Base-by-base conservation (phyloP, 2,113 vertebrate genomes). In the Trogon surrucura region DNA sequence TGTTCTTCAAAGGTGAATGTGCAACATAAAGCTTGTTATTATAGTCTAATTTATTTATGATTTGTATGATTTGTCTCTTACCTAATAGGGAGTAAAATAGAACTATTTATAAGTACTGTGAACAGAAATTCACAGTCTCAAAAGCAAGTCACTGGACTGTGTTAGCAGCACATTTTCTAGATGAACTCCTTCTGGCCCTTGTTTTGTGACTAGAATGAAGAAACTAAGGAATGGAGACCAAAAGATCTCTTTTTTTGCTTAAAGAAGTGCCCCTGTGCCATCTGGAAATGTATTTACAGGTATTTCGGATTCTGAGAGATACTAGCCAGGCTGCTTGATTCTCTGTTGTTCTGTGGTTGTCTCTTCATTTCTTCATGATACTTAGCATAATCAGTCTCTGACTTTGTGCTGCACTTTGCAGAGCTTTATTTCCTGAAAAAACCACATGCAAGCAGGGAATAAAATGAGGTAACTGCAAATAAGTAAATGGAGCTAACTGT, bases 181-280 rank as follows among this genome's bases (percentile, higher is more conserved):
- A 57, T 72, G 61, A 95, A 57, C 51, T 87, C 57, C 34, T 93
- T 86, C 71, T 16, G 16, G 75, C 80, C 45, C 65, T 96, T 80
- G 23, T 79, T 91, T 75, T 92, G 53, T 69, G 73, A 91, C 53
- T 74, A 60, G 65, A 91, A 89, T 60, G 36, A 95, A 86, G 61
- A 79, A 88, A 78, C 13, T 30, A 36, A 53, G 77, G 26, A 81
- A 79, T 4, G 21, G 45, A 70, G 60, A 57, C 29, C 45, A 80
- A 67, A 70, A 57, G 15, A 16, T 65, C 90, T 50, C 27, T 51
- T 48, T 51, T 48, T 89, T 87, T 64, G 20, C 30, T 67, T 74
- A 17, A 48, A 58, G 53, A 62, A 75, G 18, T n/a, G 17, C n/a
- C n/a, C 75, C 71, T 60, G 10, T 50, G 23, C 32, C 18, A 64